Evolutionary conservation across 1,140 invertebrate species (phyloP), one percentile per base, ranked within the genome.

Genomic region (Hesperophylax magnus): DNA sequence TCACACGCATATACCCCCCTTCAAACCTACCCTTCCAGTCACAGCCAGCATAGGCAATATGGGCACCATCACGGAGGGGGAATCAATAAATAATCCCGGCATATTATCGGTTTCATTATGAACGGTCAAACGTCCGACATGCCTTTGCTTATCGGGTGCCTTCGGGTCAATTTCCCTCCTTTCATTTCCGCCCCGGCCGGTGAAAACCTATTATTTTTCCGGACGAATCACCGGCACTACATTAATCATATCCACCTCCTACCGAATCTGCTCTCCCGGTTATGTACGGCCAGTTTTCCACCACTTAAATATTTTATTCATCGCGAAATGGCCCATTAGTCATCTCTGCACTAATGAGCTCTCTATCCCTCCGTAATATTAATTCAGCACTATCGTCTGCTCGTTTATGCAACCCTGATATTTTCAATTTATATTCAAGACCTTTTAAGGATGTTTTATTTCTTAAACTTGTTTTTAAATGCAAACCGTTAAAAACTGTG

Each of bases 251-350:
- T 69, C 54, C 17, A 78, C 79, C 76, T 69, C 79, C 69, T 18
- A 17, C 27, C 22, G 9, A 39, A 24, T 58, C 54, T 79, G 53
- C 34, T 63, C 11, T 60, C 56, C 82, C 54, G 77, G 56, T 78
- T 74, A 80, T 80, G 75, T 82, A 80, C 79, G 80, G 78, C 79
- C 79, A 81, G 79, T 84, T 84, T 84, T 84, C 82, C 82, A 81
- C 82, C 82, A 84, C 82, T 84, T 84, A 75, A 82, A 84, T 84
- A 81, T 84, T 84, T 84, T 84, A 84, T 84, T 84, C 82, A 81
- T 81, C 80, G 82, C 67, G 78, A 79, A 84, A 81, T 79, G 82
- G 80, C 22, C 80, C 82, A 84, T 84, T 81, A 84, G 79, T 84
- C 82, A 84, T 79, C 69, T 67, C 53, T 20, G 27, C 24, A 39